Evolutionary conservation across 2,113 vertebrate genomes (phyloP), one percentile per base, ranked within the genome.

Genomic region (Lipophrys pholis): DNA sequence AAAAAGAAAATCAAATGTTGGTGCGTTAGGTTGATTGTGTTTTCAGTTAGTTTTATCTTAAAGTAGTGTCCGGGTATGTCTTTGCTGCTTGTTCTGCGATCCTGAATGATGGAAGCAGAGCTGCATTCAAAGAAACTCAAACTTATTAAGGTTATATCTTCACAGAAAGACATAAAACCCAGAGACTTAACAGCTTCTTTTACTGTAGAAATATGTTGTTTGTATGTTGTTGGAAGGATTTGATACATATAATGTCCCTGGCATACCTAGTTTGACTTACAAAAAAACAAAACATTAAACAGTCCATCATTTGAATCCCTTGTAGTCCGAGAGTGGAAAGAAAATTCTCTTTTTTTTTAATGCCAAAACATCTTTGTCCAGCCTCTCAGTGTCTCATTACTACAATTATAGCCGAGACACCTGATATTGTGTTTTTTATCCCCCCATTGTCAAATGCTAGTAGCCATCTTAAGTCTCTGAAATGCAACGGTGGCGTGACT

Each of bases 401-500:
- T 30, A 30, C 21, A 30, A 30, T 30, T 30, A 30, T 30, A 30
- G 4, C 21, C 4, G 21, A 82, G 39, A 72, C 52, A 16, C 71
- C 58, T 81, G 53, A 51, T 73, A 30, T 12, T 52, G 45, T 59
- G 73, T 82, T 49, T 30, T 30, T 30, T 30, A 30, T 30, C 4
- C 21, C 21, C 68, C 66, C 51, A 35, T 35, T 76, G 70, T 84
- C 17, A 67, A 57, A 73, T 78, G 41, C 48, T 54, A 69, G 50
- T 35, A 71, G 40, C 40, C 68, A 39, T 54, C 45, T 74, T 10
- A 9, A 11, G 38, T 9, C 5, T 45, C 15, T 66, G 9, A 48
- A 50, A 35, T 55, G n/a, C 9, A 73, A 58, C 60, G 40, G 55
- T 80, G 60, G 78, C 66, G 51, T 88, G 75, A 87, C 77, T 72